Evolutionary conservation across 2,888 invertebrate species (phyloP), one percentile per base, ranked within the genome.

Genomic region (Tenthredo distinguenda): DNA sequence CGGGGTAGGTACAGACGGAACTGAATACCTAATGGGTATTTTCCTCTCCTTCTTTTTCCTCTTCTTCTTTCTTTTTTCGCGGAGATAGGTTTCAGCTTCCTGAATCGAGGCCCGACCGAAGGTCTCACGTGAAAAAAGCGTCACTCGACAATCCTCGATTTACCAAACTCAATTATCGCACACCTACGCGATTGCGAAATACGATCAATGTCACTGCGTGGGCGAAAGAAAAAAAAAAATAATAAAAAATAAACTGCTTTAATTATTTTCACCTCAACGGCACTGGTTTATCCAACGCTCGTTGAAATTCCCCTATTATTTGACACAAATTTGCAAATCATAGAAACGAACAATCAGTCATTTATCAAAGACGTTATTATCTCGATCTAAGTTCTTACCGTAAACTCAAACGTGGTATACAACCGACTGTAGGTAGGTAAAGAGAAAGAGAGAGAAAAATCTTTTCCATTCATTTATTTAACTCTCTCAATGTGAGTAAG

Each of bases 1-100:
- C 91, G 99, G 99, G 95, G 99, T 99, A 94, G 96, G 98, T 95
- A 74, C 43, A n/a, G 40, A 74, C 72, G 72, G 40, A 43, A 74
- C 72, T 74, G 21, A 74, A 74, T 31, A 40, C 72, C 43, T 43
- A 74, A 74, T 74, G 6, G 68, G 6, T 55, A n/a, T 31, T 62
- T 12, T 62, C 12, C 21, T 9, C 26, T 3, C 10, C 12, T 62
- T 31, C 31, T 65, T 65, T 1, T 65, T 9, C 31, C 6, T 34
- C 34, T 65, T 21, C 7, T 58, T 21, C 18, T 10, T 47, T 2
- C 9, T 47, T 7, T 21, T 62, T 62, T 2, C 10, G n/a, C 10
- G 62, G 26, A 26, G 21, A 12, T 31, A 62, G 62, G 21, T 62
- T 62, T 62, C 62, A 62, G 12, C 62, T 26, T 62, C 62, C 26